Evolutionary conservation across 2,113 vertebrate species (phyloP), one percentile per base, ranked within the genome.

Genomic region (Calyptommatus sinebrachiatus): DNA sequence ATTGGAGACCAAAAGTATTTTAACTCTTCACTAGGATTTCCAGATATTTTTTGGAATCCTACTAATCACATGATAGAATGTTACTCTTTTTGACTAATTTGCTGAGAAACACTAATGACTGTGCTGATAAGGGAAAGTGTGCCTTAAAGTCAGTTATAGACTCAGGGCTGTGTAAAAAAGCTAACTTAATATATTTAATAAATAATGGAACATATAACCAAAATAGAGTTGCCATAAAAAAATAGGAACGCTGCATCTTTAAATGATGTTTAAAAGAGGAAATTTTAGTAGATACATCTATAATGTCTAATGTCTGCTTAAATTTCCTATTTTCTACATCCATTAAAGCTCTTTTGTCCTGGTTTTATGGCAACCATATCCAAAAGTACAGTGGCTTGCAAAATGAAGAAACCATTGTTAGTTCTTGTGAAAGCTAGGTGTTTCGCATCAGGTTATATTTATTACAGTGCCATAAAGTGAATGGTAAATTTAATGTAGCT

Each of bases 81-180:
- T 31, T 61, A n/a, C 28, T 29, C 61, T 28, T 29, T 16, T 71
- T 79, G 48, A 7, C 8, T 10, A 26, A 81, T 72, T 84, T 50
- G 29, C 67, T 80, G 5, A 81, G 60, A 70, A 77, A 86, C 63
- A 68, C 81, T 26, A 18, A 50, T 57, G 77, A 7, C 22, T 76
- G 65, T 14, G 63, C 48, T n/a, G 24, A 10, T 8, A 60, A 2
- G 70, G 18, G 22, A 12, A 46, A 35, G 21, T 10, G 14, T 29
- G 7, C 31, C 20, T n/a, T 21, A 4, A 66, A 28, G 77, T 62
- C 26, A 82, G 26, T 45, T 12, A 57, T 6, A 9, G 8, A n/a
- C 20, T 35, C 6, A 8, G 65, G 46, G 3, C 29, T 48, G 7
- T 70, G 66, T 35, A 71, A 63, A 26, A 41, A 78, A 11, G 28